Evolutionary conservation across 2,797 vertebrate species (phyloP).

Genomic region (Bucorvus abyssinicus): DNA sequence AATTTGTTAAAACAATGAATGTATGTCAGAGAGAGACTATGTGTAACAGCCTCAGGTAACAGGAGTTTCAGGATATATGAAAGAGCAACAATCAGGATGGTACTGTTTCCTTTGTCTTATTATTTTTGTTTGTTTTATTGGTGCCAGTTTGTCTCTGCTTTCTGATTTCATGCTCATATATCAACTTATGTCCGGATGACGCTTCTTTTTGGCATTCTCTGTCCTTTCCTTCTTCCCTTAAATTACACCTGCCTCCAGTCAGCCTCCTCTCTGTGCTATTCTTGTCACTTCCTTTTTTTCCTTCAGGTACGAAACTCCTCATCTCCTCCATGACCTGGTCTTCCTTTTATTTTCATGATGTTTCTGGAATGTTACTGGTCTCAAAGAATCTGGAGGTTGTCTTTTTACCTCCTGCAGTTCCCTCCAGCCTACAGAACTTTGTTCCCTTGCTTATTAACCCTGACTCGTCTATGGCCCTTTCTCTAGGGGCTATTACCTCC

Average conservation of each 20-base stretch:
- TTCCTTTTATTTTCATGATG: background rate
- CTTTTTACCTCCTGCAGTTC: background rate
- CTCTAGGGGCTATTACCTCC: background rate
- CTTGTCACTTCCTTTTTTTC: background rate
- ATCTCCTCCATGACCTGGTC: background rate
- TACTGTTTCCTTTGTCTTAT: background rate
- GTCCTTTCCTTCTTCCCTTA: background rate
- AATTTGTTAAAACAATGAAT: conserved; percentile 8
- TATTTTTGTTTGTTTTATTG: background rate
- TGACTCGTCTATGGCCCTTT: background rate
- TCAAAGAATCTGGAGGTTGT: background rate
- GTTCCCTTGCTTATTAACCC: background rate
- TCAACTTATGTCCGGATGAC: background rate
- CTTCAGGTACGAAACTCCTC: background rate
- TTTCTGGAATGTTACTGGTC: background rate
- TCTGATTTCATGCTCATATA: background rate
- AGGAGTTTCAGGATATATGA: background rate
- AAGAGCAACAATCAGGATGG: background rate
- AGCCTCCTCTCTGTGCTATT: background rate
- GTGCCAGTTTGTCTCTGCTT: background rate
- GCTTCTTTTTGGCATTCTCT: background rate
- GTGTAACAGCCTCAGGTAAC: background rate
- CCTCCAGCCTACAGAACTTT: background rate
- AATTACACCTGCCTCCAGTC: background rate
- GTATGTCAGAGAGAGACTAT: background rate